Evolutionary conservation across 2,797 vertebrate genomes (phyloP).

Genomic region (Silurus lanzhouensis): DNA sequence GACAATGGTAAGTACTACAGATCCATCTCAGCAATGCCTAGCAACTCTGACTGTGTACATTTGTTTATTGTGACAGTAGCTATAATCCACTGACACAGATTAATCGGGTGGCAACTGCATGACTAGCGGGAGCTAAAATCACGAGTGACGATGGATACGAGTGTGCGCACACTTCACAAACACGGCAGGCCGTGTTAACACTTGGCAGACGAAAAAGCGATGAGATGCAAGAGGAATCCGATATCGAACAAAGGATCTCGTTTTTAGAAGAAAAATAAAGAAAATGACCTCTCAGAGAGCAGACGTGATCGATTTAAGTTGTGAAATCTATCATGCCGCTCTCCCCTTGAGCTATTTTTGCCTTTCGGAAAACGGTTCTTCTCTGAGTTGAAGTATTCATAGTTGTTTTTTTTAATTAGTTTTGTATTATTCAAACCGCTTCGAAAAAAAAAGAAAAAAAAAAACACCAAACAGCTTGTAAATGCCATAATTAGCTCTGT

Average conservation of each 20-base stretch:
- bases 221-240: neutral
- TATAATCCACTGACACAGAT: slow-evolving; percentile 42
- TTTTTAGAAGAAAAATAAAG: neutral
- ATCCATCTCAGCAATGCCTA: slow-evolving; percentile 28
- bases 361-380: slow-evolving; percentile 25
- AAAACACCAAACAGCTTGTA: neutral
- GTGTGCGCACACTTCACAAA: neutral
- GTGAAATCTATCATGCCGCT: slow-evolving; percentile 43
- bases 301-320: slow-evolving; percentile 67
- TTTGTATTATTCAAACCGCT: too few relatives aligned
- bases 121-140: slow-evolving; percentile 33
- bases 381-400: neutral
- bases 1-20: neutral
- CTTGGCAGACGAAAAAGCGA: slow-evolving; percentile 55
- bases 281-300: slow-evolving; percentile 30
- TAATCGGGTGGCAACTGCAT: slow-evolving; percentile 29
- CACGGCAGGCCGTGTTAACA: slow-evolving; percentile 43
- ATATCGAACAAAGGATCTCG: neutral
- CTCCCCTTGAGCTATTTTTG: slow-evolving; percentile 73
- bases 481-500: neutral
- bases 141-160: slow-evolving; percentile 12
- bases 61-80: slow-evolving; percentile 52
- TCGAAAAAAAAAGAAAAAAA: too few relatives aligned
- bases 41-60: slow-evolving; percentile 55
- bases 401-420: neutral